Base-by-base conservation (phyloP, 2,797 vertebrate genomes). In the Poeciliopsis presidionis region DNA sequence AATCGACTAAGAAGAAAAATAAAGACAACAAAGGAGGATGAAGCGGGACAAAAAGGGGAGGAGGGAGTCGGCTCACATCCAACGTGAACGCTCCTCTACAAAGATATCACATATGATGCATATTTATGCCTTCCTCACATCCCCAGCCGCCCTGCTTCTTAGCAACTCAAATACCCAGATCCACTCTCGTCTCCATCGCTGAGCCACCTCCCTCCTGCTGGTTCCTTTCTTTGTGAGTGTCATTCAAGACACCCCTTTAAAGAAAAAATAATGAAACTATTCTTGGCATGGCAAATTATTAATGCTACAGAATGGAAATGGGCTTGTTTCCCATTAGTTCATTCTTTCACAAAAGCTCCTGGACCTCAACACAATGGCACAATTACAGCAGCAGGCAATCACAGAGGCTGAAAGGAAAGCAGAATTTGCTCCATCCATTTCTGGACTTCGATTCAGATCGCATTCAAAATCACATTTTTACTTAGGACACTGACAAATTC, bases 41-140 rank as follows among this genome's bases (percentile, higher is more conserved):
- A 57, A 43, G 70, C 11, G 1, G 20, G 57, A 75, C 61, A 30
- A 51, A 77, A 80, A 47, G n/a, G 59, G 12, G 57, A 33, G 14
- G 57, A 30, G n/a, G 25, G 11, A 46, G 84, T 22, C 20, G 7
- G n/a, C 86, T 88, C 78, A 72, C 80, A 89, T 84, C 83, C 76
- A 75, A 87, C 63, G 79, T 88, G 87, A 86, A 89, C 80, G 78
- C 77, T 78, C 39, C 22, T 61, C 80, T 75, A 82, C 85, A 91
- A 90, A 91, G 87, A 88, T 53, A 78, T 84, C 78, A 86, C 84
- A 65, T 67, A 77, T 75, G 41, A 88, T 90, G 82, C 83, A 92
- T 93, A 88, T 91, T 86, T 88, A 89, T 90, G 83, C 59, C 81
- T 70, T 65, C 67, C 77, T 82, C 76, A 71, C 33, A 61, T 74